Percentiles rank a stretch among this genome's conserved stretches.
Evolutionary conservation across 2,113 vertebrate genomes (phyloP).

Genomic region (Passer domesticus): DNA sequence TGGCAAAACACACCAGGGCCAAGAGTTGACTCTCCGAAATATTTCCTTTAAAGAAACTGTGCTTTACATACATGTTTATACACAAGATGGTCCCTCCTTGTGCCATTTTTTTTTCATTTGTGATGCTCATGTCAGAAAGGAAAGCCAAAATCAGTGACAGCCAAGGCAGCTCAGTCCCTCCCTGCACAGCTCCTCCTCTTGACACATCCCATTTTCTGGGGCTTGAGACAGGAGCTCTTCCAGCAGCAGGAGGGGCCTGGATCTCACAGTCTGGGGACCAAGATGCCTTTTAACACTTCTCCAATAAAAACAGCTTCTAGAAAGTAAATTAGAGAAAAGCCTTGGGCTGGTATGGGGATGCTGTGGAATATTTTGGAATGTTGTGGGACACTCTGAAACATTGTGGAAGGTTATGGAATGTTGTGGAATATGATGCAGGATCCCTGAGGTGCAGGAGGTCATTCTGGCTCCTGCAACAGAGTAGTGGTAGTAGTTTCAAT

Average conservation of each 20-base stretch:
- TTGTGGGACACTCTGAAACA: background rate
- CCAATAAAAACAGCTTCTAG: background rate
- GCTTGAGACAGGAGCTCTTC: background rate
- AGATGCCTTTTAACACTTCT: background rate
- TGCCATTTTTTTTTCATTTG: background rate
- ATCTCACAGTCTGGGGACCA: background rate
- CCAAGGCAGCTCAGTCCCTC: background rate
- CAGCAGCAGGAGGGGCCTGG: background rate
- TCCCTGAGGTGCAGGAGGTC: background rate
- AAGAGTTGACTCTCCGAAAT: background rate
- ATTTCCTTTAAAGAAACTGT: background rate
- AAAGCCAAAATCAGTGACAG: background rate
- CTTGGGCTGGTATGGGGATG: background rate
- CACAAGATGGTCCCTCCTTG: background rate
- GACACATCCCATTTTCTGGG: background rate
- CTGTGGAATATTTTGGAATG: background rate
- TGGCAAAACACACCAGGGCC: background rate
- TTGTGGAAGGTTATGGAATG: background rate
- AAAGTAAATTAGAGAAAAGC: background rate
- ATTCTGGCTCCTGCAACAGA: background rate
- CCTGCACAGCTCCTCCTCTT: background rate
- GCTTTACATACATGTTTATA: fast-evolving
- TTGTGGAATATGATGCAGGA: background rate
- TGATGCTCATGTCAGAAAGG: background rate
- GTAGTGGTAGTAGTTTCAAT: background rate